Base-by-base conservation (phyloP, 2,888 invertebrate genomes). In the Abscondita cerata region DNA sequence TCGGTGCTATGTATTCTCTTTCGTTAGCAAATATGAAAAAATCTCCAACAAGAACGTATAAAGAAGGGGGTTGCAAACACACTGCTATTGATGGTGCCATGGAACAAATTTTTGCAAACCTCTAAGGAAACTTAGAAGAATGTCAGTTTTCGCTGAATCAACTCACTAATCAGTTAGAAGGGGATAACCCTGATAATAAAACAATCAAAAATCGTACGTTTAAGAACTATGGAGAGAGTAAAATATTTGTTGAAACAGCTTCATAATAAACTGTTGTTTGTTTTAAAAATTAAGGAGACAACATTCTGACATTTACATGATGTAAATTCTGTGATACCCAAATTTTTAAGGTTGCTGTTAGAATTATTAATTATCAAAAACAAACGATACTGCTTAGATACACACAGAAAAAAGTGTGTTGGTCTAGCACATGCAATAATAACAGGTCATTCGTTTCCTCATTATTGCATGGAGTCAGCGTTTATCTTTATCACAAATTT, bases 321-420 rank as follows among this genome's bases (percentile, higher is more conserved):
- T 56, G 12, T n/a, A 38, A 25, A 38, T 25, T 48, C 38, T 48
- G 48, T 15, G 48, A 1, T 52, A 73, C n/a, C 72, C n/a, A n/a
- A n/a, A n/a, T n/a, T n/a, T n/a, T 36, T 36, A 12, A 12, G 36
- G 11, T 11, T 36, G 36, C 12, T 2, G 5, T 11, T 2, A 67
- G 3, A 51, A 53, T 25, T n/a, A n/a, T n/a, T n/a, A n/a, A n/a
- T n/a, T n/a, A n/a, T n/a, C n/a, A n/a, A n/a, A n/a, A n/a, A n/a
- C n/a, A n/a, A n/a, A n/a, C n/a, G n/a, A n/a, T n/a, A n/a, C n/a
- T n/a, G n/a, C n/a, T n/a, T n/a, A n/a, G n/a, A n/a, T n/a, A n/a
- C n/a, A n/a, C n/a, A n/a, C n/a, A n/a, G n/a, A n/a, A n/a, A n/a
- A n/a, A n/a, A n/a, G n/a, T n/a, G n/a, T n/a, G n/a, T n/a, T n/a